Evolutionary conservation across 2,888 invertebrate genomes (phyloP).

Genomic region (Timandra comae): DNA sequence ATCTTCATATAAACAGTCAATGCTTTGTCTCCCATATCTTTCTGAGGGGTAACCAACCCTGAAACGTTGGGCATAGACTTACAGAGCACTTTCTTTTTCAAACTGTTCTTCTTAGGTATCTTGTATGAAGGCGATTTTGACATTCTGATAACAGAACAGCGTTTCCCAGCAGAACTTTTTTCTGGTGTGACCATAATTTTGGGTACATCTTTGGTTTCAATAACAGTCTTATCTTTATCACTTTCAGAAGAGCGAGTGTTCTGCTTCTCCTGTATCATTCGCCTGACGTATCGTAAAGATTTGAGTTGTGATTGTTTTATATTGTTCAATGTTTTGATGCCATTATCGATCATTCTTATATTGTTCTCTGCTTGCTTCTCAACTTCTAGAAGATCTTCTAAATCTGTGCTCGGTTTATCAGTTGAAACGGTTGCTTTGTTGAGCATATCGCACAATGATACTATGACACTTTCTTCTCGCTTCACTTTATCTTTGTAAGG

Average conservation of each 20-base stretch:
- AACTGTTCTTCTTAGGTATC: conserved; percentile 53
- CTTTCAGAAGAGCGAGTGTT: conserved; percentile 17
- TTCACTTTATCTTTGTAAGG: conserved; percentile 32
- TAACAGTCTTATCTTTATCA: conserved; percentile 26
- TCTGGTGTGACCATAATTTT: conserved; percentile 22
- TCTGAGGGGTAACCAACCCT: conserved; percentile 38
- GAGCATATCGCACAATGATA: conserved; percentile 54
- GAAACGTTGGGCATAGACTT: conserved; percentile 56
- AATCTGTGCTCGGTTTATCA: conserved; percentile 32
- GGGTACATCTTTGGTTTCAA: conserved; percentile 22
- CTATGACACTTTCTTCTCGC: conserved; percentile 56
- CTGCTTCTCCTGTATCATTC: conserved; percentile 41
- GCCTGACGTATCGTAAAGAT: conserved; percentile 40
- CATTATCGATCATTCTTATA: conserved; percentile 45
- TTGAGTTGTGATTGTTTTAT: conserved; percentile 46
- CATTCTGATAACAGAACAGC: conserved; percentile 44
- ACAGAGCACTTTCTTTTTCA: conserved; percentile 47
- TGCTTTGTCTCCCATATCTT: conserved; percentile 40
- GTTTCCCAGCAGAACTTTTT: conserved; percentile 25
- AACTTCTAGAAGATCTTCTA: conserved; percentile 42
- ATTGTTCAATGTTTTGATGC: conserved; percentile 35
- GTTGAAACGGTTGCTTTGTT: conserved; percentile 46
- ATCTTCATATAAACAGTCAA: conserved; percentile 58
- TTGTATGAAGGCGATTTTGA: conserved; percentile 54
- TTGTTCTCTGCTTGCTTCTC: conserved; percentile 41